Evolutionary conservation across 2,797 vertebrate genomes (phyloP).

Genomic region (Rhabdomys pumilio): DNA sequence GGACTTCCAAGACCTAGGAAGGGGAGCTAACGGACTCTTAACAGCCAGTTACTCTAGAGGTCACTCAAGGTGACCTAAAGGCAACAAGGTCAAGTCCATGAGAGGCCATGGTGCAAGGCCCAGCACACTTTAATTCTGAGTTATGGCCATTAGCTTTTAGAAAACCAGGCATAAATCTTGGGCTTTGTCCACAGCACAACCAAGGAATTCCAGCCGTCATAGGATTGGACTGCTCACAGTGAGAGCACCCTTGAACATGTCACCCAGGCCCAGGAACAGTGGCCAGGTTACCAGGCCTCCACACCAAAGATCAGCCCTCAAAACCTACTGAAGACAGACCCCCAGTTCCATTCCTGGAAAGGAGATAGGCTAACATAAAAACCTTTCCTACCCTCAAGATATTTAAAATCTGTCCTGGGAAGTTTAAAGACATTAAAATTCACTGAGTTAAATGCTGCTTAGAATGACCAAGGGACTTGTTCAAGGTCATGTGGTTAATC

Average conservation of each 20-base stretch:
- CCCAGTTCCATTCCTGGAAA: not conserved
- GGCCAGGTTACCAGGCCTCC: not conserved
- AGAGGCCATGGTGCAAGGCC: not conserved
- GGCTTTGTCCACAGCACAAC: not conserved
- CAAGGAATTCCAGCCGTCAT: rapidly evolving
- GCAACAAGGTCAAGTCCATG: not conserved
- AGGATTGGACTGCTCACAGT: rapidly evolving
- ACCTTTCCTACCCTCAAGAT: not conserved
- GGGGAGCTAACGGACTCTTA: not conserved
- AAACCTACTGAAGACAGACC: not conserved
- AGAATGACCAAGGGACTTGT: not conserved
- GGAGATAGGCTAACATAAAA: not conserved
- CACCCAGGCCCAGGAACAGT: not conserved
- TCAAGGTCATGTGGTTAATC: slow-evolving; percentile 1
- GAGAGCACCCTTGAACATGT: rapidly evolving
- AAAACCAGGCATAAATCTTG: not conserved
- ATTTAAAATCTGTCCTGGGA: not conserved
- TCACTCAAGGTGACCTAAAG: not conserved
- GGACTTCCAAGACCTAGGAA: not conserved
- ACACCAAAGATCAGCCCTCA: not conserved
- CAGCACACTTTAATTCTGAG: not conserved
- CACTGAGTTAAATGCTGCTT: not conserved
- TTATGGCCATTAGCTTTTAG: not conserved
- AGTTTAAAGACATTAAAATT: not conserved
- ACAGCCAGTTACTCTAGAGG: too few relatives aligned